Conservation (phyloP, 1,140 invertebrate genomes). For the Conus betulinus region DNA sequence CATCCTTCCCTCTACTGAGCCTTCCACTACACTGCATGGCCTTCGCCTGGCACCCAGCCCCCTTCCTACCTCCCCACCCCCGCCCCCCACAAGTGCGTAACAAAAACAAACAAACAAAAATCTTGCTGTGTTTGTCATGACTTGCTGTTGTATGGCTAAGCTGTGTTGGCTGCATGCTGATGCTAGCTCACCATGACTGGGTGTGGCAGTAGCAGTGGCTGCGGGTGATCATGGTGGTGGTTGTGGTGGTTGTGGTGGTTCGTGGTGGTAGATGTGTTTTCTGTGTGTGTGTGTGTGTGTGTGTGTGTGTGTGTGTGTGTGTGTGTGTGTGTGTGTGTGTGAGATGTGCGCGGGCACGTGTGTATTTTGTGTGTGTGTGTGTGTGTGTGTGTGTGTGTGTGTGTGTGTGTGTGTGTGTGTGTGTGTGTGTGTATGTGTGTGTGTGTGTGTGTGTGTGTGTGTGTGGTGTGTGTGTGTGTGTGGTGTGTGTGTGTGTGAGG, state of each 20-base stretch:
- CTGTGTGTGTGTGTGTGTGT: no score
- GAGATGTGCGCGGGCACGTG: no score
- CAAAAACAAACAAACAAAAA: not conserved
- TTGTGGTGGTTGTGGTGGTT: no score
- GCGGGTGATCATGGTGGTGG: no score
- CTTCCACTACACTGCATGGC: no score
- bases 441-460: not conserved
- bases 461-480: no score
- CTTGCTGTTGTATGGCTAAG: not conserved
- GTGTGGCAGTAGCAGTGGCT: no score
- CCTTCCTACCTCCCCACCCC: not conserved
- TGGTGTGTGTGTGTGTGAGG: no score
- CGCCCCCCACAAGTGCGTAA: not conserved
- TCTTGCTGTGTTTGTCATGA: not conserved
- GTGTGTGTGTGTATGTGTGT: not conserved
- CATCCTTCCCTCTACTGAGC: no score
- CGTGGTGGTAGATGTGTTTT: no score
- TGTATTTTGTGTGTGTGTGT: constrained; percentile 14
- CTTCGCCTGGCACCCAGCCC: no score
- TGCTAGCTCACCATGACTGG: not conserved
- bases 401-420: not conserved
- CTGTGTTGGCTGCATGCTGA: not conserved
- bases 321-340: constrained; percentile 19
- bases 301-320: not conserved
- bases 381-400: constrained; percentile 15